Base-by-base conservation (phyloP, 1,140 invertebrate species). In the Calephelis virginiensis region DNA sequence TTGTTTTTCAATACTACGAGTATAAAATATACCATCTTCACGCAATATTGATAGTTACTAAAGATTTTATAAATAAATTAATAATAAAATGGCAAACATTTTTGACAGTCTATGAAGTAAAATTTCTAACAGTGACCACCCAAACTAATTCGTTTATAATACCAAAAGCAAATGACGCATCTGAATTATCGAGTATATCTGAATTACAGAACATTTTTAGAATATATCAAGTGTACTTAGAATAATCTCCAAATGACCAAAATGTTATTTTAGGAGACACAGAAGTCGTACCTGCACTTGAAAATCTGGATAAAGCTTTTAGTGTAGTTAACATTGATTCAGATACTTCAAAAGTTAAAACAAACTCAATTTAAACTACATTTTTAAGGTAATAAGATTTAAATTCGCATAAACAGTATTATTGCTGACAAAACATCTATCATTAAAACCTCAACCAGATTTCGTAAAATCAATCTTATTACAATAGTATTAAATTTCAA, bases 251-350 rank as follows among this genome's bases (percentile, higher is more conserved):
- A 84, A 86, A 83, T 85, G 79, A 86, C 75, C 81, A 85, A 86
- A 83, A 82, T 75, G 86, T 90, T 90, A 90, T 90, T 88, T 90
- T 90, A 66, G 85, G 88, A 83, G 86, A 88, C 86, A 88, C 86
- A 79, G 82, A 73, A 86, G 81, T 84, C 80, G 82, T 86, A 86
- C 86, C 85, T 89, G 88, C 86, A 89, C 88, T 90, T 77, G 83
- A 89, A 77, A 83, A 61, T 77, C 63, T 80, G 75, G 70, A 77
- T 79, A 79, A 76, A 83, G 88, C 85, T 89, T 88, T 87, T 87
- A 89, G 76, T 78, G 78, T 72, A 78, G 77, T 78, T 79, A 82
- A 78, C 81, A 80, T 78, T 80, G 79, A 83, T 85, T 78, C 74
- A 70, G 64, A 74, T 81, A 86, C 86, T 89, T 86, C 79, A 83